phyloP scores from a whole-genome alignment of 2,888 invertebrate species.

The Branchellion lobata region DNA sequence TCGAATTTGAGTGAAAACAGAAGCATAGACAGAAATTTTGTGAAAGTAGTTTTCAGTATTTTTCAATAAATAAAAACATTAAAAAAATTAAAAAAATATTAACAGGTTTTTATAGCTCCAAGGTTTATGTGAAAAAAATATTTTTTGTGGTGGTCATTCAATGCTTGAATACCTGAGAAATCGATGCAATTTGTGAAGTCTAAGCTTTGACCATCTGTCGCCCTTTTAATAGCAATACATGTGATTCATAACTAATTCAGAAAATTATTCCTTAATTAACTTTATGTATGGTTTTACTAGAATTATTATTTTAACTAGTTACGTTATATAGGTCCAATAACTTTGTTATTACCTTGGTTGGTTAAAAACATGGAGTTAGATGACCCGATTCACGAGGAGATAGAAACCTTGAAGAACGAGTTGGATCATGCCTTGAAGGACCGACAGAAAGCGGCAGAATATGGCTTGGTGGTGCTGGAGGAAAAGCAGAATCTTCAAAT shows the following conservation, averaged over 20 bases:
- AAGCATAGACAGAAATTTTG: neutral
- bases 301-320: too few relatives aligned
- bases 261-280: neutral
- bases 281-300: neutral
- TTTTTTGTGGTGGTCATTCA: neutral
- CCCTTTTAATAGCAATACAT: neutral
- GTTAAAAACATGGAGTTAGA: neutral
- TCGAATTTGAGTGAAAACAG: neutral
- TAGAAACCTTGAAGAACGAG: slow-evolving; percentile 57
- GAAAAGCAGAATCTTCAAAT: slow-evolving; percentile 84
- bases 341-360: neutral
- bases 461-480: slow-evolving; percentile 88
- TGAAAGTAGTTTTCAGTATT: too few relatives aligned
- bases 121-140: neutral
- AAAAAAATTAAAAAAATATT: neutral
- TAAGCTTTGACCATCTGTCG: neutral
- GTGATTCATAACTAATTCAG: neutral
- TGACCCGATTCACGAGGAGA: slow-evolving; percentile 58
- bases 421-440: slow-evolving; percentile 55
- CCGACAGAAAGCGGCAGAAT: slow-evolving; percentile 89
- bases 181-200: neutral
- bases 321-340: too few relatives aligned
- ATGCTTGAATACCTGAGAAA: slow-evolving; percentile 12
- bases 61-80: neutral
- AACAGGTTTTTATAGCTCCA: too few relatives aligned